These are phyloP conservation scores for Petroica traversi DNA, from an alignment of 2,113 vertebrate species.

Conservation along the genomic window DNA sequence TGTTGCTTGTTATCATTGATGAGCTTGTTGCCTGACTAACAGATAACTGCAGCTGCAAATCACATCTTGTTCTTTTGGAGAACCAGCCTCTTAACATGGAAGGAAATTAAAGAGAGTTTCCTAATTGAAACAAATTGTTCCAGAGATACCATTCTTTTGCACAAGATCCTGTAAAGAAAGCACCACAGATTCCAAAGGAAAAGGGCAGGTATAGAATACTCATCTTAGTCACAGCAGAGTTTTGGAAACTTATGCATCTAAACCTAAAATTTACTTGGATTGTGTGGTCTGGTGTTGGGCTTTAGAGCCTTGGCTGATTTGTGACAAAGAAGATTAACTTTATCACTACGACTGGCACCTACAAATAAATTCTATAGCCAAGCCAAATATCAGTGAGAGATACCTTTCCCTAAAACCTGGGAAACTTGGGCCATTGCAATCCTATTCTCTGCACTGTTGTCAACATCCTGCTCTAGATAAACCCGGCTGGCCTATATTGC, in stretches of 20 bases:
- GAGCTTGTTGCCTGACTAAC: constrained; percentile 9
- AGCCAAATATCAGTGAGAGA: not conserved
- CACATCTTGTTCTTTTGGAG: not conserved
- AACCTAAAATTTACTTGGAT: not conserved
- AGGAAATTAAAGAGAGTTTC: not conserved
- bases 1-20: not conserved
- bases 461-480: not conserved
- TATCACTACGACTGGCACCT: not conserved
- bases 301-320: not conserved
- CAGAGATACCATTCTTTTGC: not conserved
- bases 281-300: not conserved
- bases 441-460: not conserved
- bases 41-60: not conserved
- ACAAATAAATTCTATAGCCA: not conserved
- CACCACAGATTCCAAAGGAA: not conserved
- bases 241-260: not conserved
- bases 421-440: not conserved
- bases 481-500: not conserved
- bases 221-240: not conserved
- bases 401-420: not conserved
- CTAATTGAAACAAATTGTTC: not conserved
- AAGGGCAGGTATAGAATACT: not conserved
- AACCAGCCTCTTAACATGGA: not conserved
- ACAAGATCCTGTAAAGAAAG: not conserved
- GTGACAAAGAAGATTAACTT: not conserved